Percentiles rank a stretch among this genome's conserved stretches.
phyloP scores from a whole-genome alignment of 1,140 invertebrate genomes.

The Bombus fervidus region DNA sequence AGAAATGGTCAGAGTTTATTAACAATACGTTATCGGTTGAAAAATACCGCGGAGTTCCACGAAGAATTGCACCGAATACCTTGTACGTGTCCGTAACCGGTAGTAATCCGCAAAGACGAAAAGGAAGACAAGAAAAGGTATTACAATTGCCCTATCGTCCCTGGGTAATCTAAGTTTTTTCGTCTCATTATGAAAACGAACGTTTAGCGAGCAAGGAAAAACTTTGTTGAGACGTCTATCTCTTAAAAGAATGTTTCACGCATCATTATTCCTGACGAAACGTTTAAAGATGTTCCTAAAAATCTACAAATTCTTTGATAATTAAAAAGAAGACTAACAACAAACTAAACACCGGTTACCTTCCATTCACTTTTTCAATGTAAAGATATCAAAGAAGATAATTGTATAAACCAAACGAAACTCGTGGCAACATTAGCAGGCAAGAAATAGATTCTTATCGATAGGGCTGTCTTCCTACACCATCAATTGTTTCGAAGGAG shows the following conservation, averaged over 20 bases:
- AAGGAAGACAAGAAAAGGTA: slow-evolving; percentile 1
- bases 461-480: not conserved
- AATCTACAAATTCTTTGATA: not conserved
- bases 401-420: not conserved
- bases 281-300: not conserved
- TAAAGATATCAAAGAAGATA: not conserved
- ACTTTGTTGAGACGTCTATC: not conserved
- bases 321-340: no score
- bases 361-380: not conserved
- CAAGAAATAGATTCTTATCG: not conserved
- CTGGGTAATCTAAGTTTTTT: slow-evolving; percentile 15
- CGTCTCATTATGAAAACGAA: not conserved
- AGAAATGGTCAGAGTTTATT: slow-evolving; percentile 65
- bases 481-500: not conserved
- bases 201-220: not conserved
- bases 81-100: not conserved
- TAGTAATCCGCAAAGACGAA: slow-evolving; percentile 31
- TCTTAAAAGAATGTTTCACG: not conserved
- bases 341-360: no score
- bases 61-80: slow-evolving; percentile 36
- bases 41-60: slow-evolving; percentile 45
- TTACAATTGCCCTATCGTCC: slow-evolving; percentile 13
- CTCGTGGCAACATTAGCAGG: not conserved
- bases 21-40: slow-evolving; percentile 63
- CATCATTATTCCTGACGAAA: not conserved